These are phyloP conservation scores for Neoascia interrupta DNA, from an alignment of 2,888 invertebrate genomes.

Conservation along the genomic window DNA sequence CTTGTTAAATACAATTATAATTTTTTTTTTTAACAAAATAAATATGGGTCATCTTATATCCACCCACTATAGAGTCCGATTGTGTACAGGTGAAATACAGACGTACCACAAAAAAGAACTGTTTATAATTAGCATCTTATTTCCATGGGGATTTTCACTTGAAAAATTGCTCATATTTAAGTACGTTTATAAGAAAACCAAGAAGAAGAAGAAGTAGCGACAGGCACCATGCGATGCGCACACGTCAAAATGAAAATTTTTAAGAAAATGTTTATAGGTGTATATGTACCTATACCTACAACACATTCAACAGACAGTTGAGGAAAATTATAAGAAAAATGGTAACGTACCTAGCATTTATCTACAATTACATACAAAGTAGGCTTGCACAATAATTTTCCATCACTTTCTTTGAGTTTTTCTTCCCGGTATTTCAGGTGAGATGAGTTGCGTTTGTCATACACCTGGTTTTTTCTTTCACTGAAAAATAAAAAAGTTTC, in stretches of 20 bases:
- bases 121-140: conserved; percentile 51
- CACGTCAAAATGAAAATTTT: conserved; percentile 33
- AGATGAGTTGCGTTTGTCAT: no score
- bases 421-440: no score
- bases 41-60: conserved; percentile 51
- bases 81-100: conserved; percentile 37
- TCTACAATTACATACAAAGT: no score
- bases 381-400: conserved; percentile 33
- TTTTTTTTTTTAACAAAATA: no score
- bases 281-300: no score
- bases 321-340: not conserved
- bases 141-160: conserved; percentile 46
- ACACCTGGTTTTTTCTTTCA: no score
- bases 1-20: no score
- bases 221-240: conserved; percentile 20
- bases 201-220: not conserved
- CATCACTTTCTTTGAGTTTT: no score
- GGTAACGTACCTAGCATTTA: conserved; percentile 11
- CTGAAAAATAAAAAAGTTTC: no score
- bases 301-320: not conserved
- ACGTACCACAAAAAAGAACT: not conserved
- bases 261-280: no score
- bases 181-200: no score
- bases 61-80: conserved; percentile 19
- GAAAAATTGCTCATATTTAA: conserved; percentile 48